phyloP scores from a whole-genome alignment of 1,140 invertebrate species.

The Lucilia sericata region DNA sequence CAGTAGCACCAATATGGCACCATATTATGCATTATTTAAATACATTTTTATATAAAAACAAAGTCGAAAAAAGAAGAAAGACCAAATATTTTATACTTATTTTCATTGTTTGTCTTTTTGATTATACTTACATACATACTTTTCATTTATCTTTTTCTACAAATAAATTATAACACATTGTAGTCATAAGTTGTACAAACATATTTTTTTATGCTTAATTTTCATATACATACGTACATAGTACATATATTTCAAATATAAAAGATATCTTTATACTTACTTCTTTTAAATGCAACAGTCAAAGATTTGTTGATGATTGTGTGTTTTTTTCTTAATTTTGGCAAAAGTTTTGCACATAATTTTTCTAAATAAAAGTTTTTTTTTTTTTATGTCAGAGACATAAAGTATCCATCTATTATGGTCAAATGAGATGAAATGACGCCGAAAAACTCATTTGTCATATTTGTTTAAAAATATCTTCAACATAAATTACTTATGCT shows the following conservation, averaged over 20 bases:
- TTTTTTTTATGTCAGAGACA: not conserved
- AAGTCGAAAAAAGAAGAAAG: not conserved
- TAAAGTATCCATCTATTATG: not conserved
- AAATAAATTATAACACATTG: conserved; percentile 14
- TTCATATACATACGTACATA: no score
- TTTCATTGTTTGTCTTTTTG: conserved; percentile 26
- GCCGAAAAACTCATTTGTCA: no score
- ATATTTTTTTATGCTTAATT: not conserved
- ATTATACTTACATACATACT: not conserved
- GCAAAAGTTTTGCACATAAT: not conserved
- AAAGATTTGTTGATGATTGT: not conserved
- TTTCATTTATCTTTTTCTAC: conserved; percentile 3
- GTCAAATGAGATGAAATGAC: no score
- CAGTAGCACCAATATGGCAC: conserved; percentile 19
- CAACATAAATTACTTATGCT: no score
- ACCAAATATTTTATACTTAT: not conserved
- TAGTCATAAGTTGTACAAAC: not conserved
- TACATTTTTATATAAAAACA: conserved; percentile 2
- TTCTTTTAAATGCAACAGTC: not conserved
- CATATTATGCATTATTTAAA: conserved; percentile 34
- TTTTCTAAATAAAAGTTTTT: not conserved
- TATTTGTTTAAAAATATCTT: no score
- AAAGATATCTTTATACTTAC: no score
- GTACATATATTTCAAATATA: no score
- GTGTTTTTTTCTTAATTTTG: not conserved